phyloP scores from a whole-genome alignment of 2,888 invertebrate species.

The Chydorus sphaericus region DNA sequence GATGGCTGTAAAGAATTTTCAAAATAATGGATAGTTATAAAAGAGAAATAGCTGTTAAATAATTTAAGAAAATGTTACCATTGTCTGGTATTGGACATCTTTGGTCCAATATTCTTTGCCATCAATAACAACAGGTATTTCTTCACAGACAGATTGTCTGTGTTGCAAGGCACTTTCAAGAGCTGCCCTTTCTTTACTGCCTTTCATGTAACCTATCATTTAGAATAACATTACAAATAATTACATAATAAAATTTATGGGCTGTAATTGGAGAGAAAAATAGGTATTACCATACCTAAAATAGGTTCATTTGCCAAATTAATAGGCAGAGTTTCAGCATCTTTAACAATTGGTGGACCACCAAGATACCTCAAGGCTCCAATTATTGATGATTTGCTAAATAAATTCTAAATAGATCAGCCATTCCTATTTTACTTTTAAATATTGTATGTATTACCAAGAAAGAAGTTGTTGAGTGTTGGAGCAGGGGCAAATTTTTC shows the following conservation, averaged over 20 bases:
- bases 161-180: conserved; percentile 52
- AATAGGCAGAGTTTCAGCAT: not conserved
- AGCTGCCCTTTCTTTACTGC: conserved; percentile 61
- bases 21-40: conserved; percentile 8
- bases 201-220: conserved; percentile 51
- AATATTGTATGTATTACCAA: too few species aligned
- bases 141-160: conserved; percentile 49
- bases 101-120: conserved; percentile 65
- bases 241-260: not conserved
- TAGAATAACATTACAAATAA: not conserved
- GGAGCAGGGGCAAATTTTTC: too few species aligned
- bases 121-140: conserved; percentile 95
- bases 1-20: conserved; percentile 86
- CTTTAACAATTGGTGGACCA: not conserved
- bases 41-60: not conserved
- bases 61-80: conserved; percentile 31
- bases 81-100: conserved; percentile 59
- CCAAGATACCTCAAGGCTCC: not conserved
- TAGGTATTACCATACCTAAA: not conserved
- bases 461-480: too few species aligned
- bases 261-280: too few species aligned
- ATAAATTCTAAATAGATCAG: not conserved
- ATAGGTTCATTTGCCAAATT: conserved; percentile 3
- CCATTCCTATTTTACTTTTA: too few species aligned
- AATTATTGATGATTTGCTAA: conserved; percentile 1